Evolutionary conservation across 2,113 vertebrate genomes (phyloP).

Genomic region (Otocyon megalotis): DNA sequence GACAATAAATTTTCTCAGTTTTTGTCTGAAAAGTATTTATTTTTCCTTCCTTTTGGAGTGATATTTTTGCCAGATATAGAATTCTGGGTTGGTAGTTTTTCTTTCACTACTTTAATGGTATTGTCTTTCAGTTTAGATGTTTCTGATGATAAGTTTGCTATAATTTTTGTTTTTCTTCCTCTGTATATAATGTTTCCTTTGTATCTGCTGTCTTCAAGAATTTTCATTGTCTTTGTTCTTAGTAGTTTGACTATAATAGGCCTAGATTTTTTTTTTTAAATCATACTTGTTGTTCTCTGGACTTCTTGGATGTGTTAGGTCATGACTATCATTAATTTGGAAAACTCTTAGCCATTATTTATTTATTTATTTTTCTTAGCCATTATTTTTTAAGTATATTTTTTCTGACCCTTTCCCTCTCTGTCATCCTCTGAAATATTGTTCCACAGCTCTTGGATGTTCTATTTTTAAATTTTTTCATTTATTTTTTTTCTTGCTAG

Average conservation of each 20-base stretch:
- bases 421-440: constrained; percentile 2
- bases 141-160: neutral
- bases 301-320: neutral
- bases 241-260: neutral
- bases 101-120: neutral
- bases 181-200: neutral
- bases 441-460: neutral
- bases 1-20: neutral
- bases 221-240: constrained; percentile 36
- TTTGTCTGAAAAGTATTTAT: neutral
- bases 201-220: neutral
- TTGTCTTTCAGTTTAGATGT: neutral
- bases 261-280: neutral
- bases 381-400: constrained; percentile 52
- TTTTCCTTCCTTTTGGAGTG: constrained; percentile 31
- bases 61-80: neutral
- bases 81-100: neutral
- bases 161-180: constrained; percentile 19
- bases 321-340: constrained; percentile 26
- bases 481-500: neutral
- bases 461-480: neutral
- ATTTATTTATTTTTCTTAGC: neutral
- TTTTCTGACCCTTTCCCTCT: neutral
- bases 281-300: neutral
- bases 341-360: constrained; percentile 42